Percentiles rank a stretch among this genome's conserved stretches.
Conservation (phyloP, 2,888 invertebrate species). For the Scaptomyza reducta region DNA sequence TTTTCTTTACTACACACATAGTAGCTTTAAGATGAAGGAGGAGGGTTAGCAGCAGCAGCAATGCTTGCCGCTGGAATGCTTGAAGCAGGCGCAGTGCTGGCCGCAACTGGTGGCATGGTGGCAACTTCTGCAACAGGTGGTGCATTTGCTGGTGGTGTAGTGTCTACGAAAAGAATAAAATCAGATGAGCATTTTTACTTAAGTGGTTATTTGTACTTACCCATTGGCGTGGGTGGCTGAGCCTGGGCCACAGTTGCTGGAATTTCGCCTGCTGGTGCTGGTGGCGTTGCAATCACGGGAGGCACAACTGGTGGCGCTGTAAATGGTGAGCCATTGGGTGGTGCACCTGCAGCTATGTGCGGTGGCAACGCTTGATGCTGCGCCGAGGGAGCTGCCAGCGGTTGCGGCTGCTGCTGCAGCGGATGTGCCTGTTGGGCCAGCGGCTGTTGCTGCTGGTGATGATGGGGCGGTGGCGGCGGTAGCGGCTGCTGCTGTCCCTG, state of each 20-base stretch:
- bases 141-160: slow-evolving; percentile 62
- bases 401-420: slow-evolving; percentile 88
- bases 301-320: slow-evolving; percentile 51
- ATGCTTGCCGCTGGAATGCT: slow-evolving; percentile 65
- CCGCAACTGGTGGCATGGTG: slow-evolving; percentile 38
- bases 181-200: background rate
- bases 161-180: slow-evolving; percentile 41
- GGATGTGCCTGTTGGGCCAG: slow-evolving; percentile 65
- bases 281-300: slow-evolving; percentile 35
- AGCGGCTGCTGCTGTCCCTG: slow-evolving; percentile 56
- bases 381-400: slow-evolving; percentile 46
- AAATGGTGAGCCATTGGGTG: slow-evolving; percentile 62
- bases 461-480: slow-evolving; percentile 94
- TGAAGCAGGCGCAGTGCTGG: slow-evolving; percentile 41
- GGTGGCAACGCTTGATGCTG: slow-evolving; percentile 67
- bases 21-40: slow-evolving; percentile 63
- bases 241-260: slow-evolving; percentile 45
- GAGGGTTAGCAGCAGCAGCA: slow-evolving; percentile 45
- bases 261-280: slow-evolving; percentile 33
- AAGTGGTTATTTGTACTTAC: slow-evolving; percentile 29
- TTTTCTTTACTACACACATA: slow-evolving; percentile 30
- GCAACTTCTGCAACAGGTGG: slow-evolving; percentile 50
- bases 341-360: slow-evolving; percentile 51
- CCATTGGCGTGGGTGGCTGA: slow-evolving; percentile 67
- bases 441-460: slow-evolving; percentile 87